These are phyloP conservation scores for Cheirogaleus medius DNA, from an alignment of 2,113 vertebrate genomes.

Conservation along the genomic window DNA sequence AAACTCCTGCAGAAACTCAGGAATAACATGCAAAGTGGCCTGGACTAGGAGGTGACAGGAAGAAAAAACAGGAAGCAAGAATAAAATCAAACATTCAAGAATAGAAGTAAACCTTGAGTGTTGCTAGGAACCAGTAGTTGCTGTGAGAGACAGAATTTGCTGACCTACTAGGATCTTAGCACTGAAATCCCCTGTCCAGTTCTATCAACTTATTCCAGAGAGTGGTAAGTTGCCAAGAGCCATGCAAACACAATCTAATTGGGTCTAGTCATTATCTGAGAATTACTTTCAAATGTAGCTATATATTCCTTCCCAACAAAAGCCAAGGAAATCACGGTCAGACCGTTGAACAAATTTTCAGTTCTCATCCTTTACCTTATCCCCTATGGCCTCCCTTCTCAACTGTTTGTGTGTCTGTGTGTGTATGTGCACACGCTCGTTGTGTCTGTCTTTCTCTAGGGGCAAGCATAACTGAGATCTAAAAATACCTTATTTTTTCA, in stretches of 20 bases:
- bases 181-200: neutral
- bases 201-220: neutral
- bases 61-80: neutral
- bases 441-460: conserved; percentile 48
- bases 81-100: neutral
- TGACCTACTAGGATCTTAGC: neutral
- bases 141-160: neutral
- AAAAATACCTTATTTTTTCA: conserved; percentile 65
- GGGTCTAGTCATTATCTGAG: neutral
- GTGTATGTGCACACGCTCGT: too few relatives aligned
- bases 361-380: conserved; percentile 54
- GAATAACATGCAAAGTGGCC: neutral
- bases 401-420: neutral
- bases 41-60: neutral
- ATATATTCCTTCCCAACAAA: neutral
- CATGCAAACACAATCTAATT: neutral
- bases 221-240: neutral
- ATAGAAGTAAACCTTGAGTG: neutral
- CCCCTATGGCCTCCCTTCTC: conserved; percentile 27
- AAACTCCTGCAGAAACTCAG: neutral
- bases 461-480: conserved; percentile 41
- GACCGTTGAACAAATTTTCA: neutral
- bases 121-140: neutral
- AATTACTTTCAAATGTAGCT: neutral
- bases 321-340: neutral